Evolutionary conservation across 2,888 invertebrate genomes (phyloP), one percentile per base, ranked within the genome.

Genomic region (Phortica magna): DNA sequence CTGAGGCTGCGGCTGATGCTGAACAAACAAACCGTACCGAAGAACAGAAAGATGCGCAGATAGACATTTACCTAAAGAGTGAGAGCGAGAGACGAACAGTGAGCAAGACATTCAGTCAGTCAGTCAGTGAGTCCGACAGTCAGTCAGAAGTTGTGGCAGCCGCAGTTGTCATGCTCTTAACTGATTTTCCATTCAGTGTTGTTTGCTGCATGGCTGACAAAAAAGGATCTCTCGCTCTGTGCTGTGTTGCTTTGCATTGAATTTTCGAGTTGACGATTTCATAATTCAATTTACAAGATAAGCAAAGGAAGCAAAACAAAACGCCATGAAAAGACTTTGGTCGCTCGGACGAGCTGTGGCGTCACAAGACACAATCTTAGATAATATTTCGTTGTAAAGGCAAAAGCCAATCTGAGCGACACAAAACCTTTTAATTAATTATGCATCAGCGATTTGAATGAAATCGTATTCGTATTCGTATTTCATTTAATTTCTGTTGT

Each of bases 211-310:
- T 82, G 88, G 41, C 53, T 75, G 87, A 68, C 87, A 77, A 78
- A 89, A 86, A 85, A 89, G 89, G 53, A 53, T 55, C 70, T 71
- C 64, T 77, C 72, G 43, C 81, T 75, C 77, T 61, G 74, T 61
- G 19, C 19, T 61, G 79, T 88, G 88, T 65, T 64, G 22, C 43
- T 73, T 57, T 43, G 48, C 74, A 68, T 81, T 89, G 80, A 81
- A 88, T 81, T 31, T 88, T 88, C 85, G 83, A 89, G 84, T 89
- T 88, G 88, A 89, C 86, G 90, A 90, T 89, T 89, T 90, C 89
- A 90, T 90, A 89, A 90, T 90, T 90, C 89, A 89, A 89, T 89
- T 86, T 89, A 89, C 87, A 84, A 89, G 90, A 89, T 90, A 89
- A 90, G 85, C 31, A 77, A 68, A 78, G 82, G 82, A 82, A 81